Percentiles rank a stretch among this genome's conserved stretches.
These are phyloP conservation scores for Agelas oroides DNA, from an alignment of 37 sponge, comb jelly and placozoan species.

Conservation along the genomic window DNA sequence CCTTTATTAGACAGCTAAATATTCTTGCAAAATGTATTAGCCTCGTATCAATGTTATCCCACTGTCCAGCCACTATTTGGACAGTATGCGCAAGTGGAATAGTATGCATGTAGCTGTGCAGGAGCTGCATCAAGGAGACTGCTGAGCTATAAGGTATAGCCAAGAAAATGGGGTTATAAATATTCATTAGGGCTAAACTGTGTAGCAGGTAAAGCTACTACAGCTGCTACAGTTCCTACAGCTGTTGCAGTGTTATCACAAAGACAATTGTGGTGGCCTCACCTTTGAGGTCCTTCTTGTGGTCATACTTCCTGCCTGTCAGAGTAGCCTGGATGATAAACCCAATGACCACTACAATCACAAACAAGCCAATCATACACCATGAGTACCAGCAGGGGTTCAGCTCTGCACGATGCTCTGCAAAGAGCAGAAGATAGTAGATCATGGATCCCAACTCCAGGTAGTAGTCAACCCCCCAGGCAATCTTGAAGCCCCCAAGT, in stretches of 20 bases:
- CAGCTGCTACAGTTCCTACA: too few species aligned
- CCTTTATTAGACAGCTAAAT: too few species aligned
- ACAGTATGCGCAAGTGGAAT: too few species aligned
- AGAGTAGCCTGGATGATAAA: conserved; percentile 50
- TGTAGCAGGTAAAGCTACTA: neutral
- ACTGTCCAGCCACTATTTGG: too few species aligned
- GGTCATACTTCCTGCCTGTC: conserved; percentile 73
- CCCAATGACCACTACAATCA: conserved; percentile 11
- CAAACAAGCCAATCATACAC: conserved; percentile 45
- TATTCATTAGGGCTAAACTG: neutral
- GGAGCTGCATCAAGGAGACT: too few species aligned
- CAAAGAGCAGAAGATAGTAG: conserved; percentile 55
- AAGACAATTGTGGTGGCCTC: too few species aligned
- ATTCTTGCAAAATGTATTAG: too few species aligned
- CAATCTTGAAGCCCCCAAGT: conserved; percentile 47
- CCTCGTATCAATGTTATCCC: too few species aligned
- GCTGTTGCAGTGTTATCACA: too few species aligned
- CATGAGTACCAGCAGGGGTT: conserved; percentile 72
- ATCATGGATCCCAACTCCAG: conserved; percentile 63
- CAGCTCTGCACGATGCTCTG: conserved; percentile 29
- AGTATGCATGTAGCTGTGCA: too few species aligned
- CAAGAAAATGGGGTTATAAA: neutral
- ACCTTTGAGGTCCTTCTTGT: conserved; percentile 62
- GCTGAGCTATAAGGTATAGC: too few species aligned
- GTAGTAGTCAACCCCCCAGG: conserved; percentile 57